phyloP scores from a whole-genome alignment of 2,888 invertebrate genomes.

The Drosophila greeni region DNA sequence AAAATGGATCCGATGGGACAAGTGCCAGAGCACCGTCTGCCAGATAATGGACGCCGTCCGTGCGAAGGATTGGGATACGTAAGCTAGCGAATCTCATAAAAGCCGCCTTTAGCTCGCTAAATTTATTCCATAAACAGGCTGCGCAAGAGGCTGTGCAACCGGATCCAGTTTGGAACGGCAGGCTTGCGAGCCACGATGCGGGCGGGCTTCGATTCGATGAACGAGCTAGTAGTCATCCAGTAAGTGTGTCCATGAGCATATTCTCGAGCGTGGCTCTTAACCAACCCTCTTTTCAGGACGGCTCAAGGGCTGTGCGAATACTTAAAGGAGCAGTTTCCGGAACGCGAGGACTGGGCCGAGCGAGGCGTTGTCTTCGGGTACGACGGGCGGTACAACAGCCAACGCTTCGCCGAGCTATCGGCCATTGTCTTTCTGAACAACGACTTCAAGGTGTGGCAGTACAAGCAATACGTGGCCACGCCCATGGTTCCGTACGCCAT shows the following conservation, averaged over 20 bases:
- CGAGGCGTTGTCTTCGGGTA: conserved; percentile 93
- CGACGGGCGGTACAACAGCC: conserved; percentile 95
- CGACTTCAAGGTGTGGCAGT: conserved; percentile 89
- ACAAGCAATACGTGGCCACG: conserved; percentile 90
- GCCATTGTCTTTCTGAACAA: conserved; percentile 89
- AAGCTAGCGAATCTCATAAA: conserved; percentile 11
- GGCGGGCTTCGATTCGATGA: conserved; percentile 95
- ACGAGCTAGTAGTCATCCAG: conserved; percentile 97
- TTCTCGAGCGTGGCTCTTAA: not conserved
- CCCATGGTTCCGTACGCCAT: conserved; percentile 96
- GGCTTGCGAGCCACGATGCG: conserved; percentile 95
- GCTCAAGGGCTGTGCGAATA: conserved; percentile 92
- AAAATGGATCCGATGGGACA: conserved; percentile 87
- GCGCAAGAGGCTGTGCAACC: conserved; percentile 82
- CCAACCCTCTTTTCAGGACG: conserved; percentile 79
- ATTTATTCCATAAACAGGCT: conserved; percentile 74
- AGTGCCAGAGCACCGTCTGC: conserved; percentile 83
- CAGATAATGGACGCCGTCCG: conserved; percentile 83
- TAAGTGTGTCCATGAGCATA: conserved; percentile 36
- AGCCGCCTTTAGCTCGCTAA: not conserved
- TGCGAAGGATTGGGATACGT: conserved; percentile 80
- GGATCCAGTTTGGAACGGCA: conserved; percentile 94
- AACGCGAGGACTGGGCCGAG: conserved; percentile 79
- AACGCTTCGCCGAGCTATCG: conserved; percentile 88
- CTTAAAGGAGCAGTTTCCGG: conserved; percentile 82